Conservation (phyloP, 2,888 invertebrate genomes). For the Mylabris sibirica region DNA sequence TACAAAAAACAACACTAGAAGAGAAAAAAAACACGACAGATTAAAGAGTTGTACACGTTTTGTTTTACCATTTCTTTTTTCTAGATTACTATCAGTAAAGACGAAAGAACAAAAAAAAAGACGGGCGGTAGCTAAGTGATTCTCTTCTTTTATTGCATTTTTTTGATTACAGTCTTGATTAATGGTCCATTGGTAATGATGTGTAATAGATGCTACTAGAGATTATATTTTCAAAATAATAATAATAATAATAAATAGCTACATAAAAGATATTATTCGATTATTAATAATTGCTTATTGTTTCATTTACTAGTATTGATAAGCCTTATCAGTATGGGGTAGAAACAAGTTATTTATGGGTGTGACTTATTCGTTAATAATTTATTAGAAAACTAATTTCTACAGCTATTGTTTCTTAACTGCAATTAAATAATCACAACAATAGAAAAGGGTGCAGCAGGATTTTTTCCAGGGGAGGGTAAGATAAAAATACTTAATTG, state of each 20-base stretch:
- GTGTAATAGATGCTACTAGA: conserved; percentile 44
- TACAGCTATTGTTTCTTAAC: background rate
- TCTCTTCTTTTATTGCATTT: conserved; percentile 36
- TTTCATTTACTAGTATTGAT: conserved; percentile 33
- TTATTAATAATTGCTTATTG: conserved; percentile 42
- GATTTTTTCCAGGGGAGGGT: too few species aligned
- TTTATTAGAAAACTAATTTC: background rate
- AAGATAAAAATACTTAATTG: too few species aligned
- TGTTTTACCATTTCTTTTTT: conserved; percentile 41
- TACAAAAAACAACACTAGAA: too few species aligned
- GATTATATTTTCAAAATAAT: conserved; percentile 21
- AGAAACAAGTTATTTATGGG: background rate
- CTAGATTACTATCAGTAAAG: conserved; percentile 34
- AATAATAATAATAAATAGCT: background rate
- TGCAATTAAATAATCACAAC: background rate
- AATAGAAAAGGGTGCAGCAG: background rate
- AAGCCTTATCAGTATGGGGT: background rate
- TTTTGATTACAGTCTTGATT: conserved; percentile 43
- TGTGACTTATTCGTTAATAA: background rate
- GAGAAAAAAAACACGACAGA: too few species aligned
- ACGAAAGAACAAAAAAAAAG: too few species aligned
- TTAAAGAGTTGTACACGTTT: conserved; percentile 34
- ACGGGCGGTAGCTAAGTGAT: conserved; percentile 45
- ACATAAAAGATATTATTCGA: conserved; percentile 23
- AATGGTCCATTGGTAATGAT: conserved; percentile 44